These are phyloP conservation scores for Leptocoma aspasia DNA, from an alignment of 2,113 vertebrate species.

Conservation along the genomic window DNA sequence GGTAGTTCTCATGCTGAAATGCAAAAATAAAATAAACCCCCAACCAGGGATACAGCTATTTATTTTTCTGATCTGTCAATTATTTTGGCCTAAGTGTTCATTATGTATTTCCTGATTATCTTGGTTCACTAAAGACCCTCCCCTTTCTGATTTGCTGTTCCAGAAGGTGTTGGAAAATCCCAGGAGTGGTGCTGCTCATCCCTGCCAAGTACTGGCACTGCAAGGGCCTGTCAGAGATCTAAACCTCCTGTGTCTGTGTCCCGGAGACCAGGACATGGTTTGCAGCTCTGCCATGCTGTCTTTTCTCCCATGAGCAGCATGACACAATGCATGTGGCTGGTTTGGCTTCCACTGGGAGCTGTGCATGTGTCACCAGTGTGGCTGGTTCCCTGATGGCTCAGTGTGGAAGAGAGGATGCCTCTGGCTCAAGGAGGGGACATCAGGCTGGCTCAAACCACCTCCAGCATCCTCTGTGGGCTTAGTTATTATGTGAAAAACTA, in stretches of 20 bases:
- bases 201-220: not conserved
- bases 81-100: not conserved
- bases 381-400: not conserved
- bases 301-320: fast-evolving
- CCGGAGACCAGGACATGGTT: fast-evolving
- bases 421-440: not conserved
- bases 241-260: fast-evolving
- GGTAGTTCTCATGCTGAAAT: not conserved
- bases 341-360: not conserved
- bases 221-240: not conserved
- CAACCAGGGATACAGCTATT: not conserved
- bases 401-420: not conserved
- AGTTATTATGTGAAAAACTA: not conserved
- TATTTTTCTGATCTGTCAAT: not conserved
- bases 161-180: not conserved
- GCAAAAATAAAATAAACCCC: not conserved
- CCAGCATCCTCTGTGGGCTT: fast-evolving
- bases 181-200: not conserved
- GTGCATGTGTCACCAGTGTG: too few relatives aligned
- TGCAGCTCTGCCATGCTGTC: fast-evolving
- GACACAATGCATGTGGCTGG: fast-evolving
- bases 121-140: not conserved
- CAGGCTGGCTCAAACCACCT: not conserved
- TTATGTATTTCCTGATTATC: not conserved
- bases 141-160: not conserved